Evolutionary conservation across 2,113 vertebrate genomes (phyloP), one percentile per base, ranked within the genome.

Genomic region (Crocuta crocuta): DNA sequence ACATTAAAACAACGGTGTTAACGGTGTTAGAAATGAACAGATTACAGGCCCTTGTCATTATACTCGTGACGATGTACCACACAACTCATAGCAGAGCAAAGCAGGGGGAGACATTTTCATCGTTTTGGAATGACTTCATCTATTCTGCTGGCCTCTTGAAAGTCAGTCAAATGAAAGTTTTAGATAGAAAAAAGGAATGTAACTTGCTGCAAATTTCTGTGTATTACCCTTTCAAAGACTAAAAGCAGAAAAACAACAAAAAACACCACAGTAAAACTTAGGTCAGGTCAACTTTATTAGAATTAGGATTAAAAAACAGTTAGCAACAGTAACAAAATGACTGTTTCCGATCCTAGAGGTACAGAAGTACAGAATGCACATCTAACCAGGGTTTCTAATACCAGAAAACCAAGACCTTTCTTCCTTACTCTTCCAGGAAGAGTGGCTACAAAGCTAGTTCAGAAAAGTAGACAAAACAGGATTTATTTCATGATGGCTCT

Each of bases 281-380:
- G 9, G 31, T 96, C 65, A 94, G 68, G 35, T 68, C 33, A 81
- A 48, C 71, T 71, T 86, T 50, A 96, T 43, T 88, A 85, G 48
- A 86, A 92, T 78, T 50, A 94, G 70, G 39, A 95, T 87, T 81
- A 53, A 93, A 66, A 97, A n/a, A 82, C 43, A 92, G 43, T 78
- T 1, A 82, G 53, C 23, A 92, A 68, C 71, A 95, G 55, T 81
- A 93, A 82, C 53, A 97, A 97, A 68, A 91, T 45, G 5, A 92
- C 2, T 87, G 43, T 90, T 96, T 68, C 66, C 55, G 74, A 95
- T 68, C 63, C 53, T 68, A 83, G 35, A 91, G 89, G 74, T 84
- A 88, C 45, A 92, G 21, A 48, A 94, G 11, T 70, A 73, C 0
- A 79, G 45, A 82, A 93, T 19, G 12, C 24, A 87, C 23, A 84